phyloP scores from a whole-genome alignment of 64 coral and sea anemone genomes.

The Pachyseris speciosa region DNA sequence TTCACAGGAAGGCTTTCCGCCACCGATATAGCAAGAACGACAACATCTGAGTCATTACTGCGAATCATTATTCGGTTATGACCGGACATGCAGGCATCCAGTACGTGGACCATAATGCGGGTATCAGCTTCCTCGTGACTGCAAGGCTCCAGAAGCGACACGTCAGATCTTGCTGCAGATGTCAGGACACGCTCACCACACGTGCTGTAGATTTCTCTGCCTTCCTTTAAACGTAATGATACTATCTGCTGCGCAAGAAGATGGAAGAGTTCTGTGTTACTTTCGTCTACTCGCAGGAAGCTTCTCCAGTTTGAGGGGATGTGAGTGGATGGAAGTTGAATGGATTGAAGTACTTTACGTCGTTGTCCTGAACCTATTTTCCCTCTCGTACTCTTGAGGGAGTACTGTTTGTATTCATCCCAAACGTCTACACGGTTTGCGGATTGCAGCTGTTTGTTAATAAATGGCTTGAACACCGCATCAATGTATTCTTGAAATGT shows the following conservation, averaged over 20 bases:
- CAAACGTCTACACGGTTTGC: too few species aligned
- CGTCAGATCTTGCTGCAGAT: constrained; percentile 6
- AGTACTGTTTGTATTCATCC: not conserved
- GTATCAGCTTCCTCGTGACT: constrained; percentile 47
- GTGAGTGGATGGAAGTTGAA: not conserved
- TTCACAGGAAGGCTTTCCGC: not conserved
- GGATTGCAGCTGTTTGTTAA: not conserved
- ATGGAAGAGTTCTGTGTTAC: not conserved
- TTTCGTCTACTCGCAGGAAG: not conserved
- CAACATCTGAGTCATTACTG: constrained; percentile 29
- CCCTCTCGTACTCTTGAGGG: constrained; percentile 5
- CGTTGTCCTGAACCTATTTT: constrained; percentile 17
- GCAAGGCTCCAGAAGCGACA: constrained; percentile 6
- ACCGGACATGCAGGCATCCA: constrained; percentile 1
- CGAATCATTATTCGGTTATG: constrained; percentile 1
- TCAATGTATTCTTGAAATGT: constrained; percentile 32
- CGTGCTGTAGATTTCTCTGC: constrained; percentile 31
- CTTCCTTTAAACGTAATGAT: not conserved
- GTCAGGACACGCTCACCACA: not conserved
- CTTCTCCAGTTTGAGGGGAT: constrained; percentile 38
- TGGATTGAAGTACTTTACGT: constrained; percentile 7
- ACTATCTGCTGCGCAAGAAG: too few species aligned
- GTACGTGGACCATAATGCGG: constrained; percentile 45
- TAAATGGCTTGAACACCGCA: not conserved
- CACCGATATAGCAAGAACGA: not conserved